A percentile compares a stretch with the other conserved stretches of the same genome.
These are phyloP conservation scores for Siniperca knerii DNA, from an alignment of 2,113 vertebrate species.

Conservation along the genomic window DNA sequence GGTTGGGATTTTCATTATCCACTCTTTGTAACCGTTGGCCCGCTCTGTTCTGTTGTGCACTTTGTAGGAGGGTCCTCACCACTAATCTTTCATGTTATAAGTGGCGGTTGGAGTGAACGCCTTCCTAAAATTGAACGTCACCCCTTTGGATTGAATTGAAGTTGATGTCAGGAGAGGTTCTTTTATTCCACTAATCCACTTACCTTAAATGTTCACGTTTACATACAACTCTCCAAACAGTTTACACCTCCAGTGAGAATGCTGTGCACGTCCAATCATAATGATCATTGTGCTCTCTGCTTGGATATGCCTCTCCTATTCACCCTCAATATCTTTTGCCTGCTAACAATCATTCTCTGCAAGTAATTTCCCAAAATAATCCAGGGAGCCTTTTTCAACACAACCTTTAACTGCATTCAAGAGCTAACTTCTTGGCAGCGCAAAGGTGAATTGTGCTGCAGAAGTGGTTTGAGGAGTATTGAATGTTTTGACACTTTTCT, in stretches of 20 bases:
- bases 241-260: not conserved
- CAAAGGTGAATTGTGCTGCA: conserved; percentile 15
- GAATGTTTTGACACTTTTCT: conserved; percentile 22
- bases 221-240: conserved; percentile 3
- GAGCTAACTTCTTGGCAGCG: conserved; percentile 30
- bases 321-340: not conserved
- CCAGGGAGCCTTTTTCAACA: not conserved
- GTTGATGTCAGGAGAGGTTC: not conserved
- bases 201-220: not conserved
- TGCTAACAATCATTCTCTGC: not conserved
- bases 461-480: conserved; percentile 14
- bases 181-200: not conserved
- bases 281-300: conserved; percentile 5
- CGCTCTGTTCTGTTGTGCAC: no score
- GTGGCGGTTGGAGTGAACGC: no score
- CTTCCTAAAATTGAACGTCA: not conserved
- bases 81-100: no score
- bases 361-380: conserved; percentile 48
- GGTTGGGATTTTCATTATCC: not conserved
- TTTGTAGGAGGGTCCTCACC: no score
- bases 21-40: no score
- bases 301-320: not conserved
- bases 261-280: not conserved
- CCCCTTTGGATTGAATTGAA: not conserved
- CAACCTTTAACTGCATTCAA: conserved; percentile 39